A percentile compares a stretch with the other conserved stretches of the same genome.
phyloP scores from a whole-genome alignment of 2,888 invertebrate species.

The Leptopilina myrica region DNA sequence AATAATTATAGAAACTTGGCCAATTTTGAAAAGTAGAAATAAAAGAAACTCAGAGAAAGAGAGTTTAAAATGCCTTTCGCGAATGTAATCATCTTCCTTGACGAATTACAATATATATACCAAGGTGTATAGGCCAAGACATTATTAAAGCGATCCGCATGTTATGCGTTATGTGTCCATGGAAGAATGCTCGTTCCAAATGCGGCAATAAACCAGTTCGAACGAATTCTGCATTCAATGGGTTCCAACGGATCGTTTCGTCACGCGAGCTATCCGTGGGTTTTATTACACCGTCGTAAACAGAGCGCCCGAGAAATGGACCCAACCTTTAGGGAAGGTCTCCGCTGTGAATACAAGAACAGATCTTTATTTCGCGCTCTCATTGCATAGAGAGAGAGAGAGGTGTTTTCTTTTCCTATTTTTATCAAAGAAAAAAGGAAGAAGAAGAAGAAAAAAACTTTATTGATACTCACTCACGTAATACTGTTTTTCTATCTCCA shows the following conservation, averaged over 20 bases:
- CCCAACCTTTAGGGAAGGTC: slow-evolving; percentile 10
- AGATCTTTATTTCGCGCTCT: slow-evolving; percentile 5
- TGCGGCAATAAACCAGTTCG: slow-evolving; percentile 38
- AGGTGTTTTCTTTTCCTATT: background rate
- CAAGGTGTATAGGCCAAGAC: background rate
- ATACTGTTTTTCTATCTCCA: background rate
- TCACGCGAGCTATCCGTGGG: slow-evolving; percentile 34
- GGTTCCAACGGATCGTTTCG: slow-evolving; percentile 36
- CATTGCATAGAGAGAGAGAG: background rate
- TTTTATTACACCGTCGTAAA: slow-evolving; percentile 37
- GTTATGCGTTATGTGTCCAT: slow-evolving; percentile 25
- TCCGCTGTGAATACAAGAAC: slow-evolving; percentile 18
- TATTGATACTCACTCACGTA: slow-evolving; percentile 10
- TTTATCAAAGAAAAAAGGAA: background rate
- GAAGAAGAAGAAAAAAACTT: background rate
- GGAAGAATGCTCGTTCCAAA: slow-evolving; percentile 35
- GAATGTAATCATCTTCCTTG: slow-evolving; percentile 10
- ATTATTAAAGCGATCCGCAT: slow-evolving; percentile 33
- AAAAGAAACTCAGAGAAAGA: background rate
- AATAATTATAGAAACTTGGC: no score
- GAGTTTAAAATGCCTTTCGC: no score
- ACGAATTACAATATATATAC: slow-evolving; percentile 9
- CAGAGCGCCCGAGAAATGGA: slow-evolving; percentile 31
- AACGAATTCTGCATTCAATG: slow-evolving; percentile 29
- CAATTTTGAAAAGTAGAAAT: no score